A percentile compares a stretch with the other conserved stretches of the same genome.
phyloP scores from a whole-genome alignment of 2,797 vertebrate species.

The Silurus lanzhouensis region DNA sequence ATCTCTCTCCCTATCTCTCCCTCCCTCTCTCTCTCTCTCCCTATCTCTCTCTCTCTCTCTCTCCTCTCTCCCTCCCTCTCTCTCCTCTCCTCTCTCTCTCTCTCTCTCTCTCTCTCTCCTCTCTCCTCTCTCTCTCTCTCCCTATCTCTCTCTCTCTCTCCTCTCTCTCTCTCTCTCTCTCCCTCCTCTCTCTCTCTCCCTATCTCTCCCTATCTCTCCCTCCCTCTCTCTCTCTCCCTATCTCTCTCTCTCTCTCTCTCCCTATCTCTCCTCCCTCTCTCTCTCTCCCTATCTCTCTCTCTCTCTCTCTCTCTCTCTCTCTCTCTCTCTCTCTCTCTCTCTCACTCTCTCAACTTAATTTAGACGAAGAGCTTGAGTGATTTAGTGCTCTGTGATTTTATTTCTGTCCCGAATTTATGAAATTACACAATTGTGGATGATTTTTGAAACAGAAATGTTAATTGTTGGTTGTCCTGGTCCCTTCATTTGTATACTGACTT shows the following conservation, averaged over 20 bases:
- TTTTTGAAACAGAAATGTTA: constrained; percentile 2
- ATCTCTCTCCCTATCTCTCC: too few relatives aligned
- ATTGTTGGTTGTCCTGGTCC: neutral
- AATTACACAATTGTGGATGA: neutral
- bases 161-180: neutral
- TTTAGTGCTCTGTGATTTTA: neutral
- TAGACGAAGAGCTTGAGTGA: neutral
- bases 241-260: neutral
- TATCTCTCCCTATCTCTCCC: too few relatives aligned
- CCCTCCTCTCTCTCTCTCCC: neutral
- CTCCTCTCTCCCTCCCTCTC: neutral
- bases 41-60: neutral
- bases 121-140: neutral
- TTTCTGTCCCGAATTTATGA: neutral
- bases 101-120: neutral
- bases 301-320: neutral
- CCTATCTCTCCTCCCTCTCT: too few relatives aligned
- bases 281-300: neutral
- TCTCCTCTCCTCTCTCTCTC: too few relatives aligned
- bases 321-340: neutral
- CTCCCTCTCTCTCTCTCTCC: too few relatives aligned
- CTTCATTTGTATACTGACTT: too few relatives aligned
- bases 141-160: neutral
- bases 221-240: too few relatives aligned
- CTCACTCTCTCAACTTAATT: neutral